These are phyloP conservation scores for Sesamia nonagrioides DNA, from an alignment of 1,140 invertebrate species.

Conservation along the genomic window DNA sequence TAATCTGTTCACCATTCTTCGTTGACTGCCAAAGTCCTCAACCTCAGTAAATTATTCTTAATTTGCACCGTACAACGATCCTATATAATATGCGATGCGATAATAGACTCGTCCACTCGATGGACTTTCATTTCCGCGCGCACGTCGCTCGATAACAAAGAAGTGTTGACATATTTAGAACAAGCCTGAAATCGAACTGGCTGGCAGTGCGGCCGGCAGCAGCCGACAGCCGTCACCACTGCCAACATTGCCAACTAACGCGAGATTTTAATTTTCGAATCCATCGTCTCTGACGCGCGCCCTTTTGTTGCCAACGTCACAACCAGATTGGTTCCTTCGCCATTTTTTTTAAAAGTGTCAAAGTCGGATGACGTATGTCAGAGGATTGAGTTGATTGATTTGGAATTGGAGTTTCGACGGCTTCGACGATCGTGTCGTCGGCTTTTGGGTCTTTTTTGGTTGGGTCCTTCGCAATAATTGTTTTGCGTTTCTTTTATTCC, in stretches of 20 bases:
- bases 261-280: conserved; percentile 87
- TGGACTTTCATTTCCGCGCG: conserved; percentile 85
- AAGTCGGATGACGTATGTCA: conserved; percentile 58
- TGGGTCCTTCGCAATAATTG: neutral
- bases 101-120: conserved; percentile 79
- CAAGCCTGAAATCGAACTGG: conserved; percentile 86
- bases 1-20: too few relatives aligned
- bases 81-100: conserved; percentile 78
- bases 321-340: conserved; percentile 80
- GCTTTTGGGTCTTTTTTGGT: conserved; percentile 19
- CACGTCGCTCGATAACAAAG: conserved; percentile 85
- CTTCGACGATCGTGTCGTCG: conserved; percentile 32
- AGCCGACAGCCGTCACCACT: conserved; percentile 78
- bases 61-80: conserved; percentile 57
- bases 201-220: conserved; percentile 56
- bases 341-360: conserved; percentile 77
- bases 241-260: conserved; percentile 70
- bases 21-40: neutral
- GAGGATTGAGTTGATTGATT: conserved; percentile 71
- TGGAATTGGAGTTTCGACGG: conserved; percentile 65
- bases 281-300: conserved; percentile 79
- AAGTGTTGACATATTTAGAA: conserved; percentile 87
- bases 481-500: neutral
- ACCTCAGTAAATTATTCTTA: conserved; percentile 53
- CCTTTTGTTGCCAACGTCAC: conserved; percentile 80